phyloP scores from a whole-genome alignment of 2,888 invertebrate species.

The Cryptus armator region DNA sequence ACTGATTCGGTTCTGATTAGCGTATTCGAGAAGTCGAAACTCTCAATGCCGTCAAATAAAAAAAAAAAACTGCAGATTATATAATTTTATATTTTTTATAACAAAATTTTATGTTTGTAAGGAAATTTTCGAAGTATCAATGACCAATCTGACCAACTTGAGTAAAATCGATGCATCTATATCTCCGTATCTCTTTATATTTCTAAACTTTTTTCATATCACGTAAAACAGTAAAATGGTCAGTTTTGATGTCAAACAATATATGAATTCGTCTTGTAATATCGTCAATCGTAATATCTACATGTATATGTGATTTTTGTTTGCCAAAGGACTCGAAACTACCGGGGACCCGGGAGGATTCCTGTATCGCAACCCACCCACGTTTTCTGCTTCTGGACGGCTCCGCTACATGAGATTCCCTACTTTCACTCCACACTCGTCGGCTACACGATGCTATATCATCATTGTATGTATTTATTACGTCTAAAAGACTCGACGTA shows the following conservation, averaged over 20 bases:
- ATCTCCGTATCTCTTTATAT: not conserved
- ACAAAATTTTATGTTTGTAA: too few relatives aligned
- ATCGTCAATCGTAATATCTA: not conserved
- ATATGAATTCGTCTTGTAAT: not conserved
- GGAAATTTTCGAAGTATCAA: too few relatives aligned
- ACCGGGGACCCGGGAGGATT: conserved; percentile 19
- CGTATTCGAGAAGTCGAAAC: too few relatives aligned
- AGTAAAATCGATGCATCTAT: not conserved
- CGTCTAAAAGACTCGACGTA: conserved; percentile 5
- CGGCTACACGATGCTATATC: conserved; percentile 30
- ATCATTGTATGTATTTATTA: conserved; percentile 45
- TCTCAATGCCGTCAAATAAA: too few relatives aligned
- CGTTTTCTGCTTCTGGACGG: not conserved
- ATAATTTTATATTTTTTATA: too few relatives aligned
- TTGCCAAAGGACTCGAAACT: conserved; percentile 39
- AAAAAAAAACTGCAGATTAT: too few relatives aligned
- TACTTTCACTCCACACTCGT: conserved; percentile 32
- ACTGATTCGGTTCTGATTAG: too few relatives aligned
- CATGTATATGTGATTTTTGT: conserved; percentile 15
- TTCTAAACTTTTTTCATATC: conserved; percentile 1
- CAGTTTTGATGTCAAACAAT: not conserved
- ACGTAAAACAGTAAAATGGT: not conserved
- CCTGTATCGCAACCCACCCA: not conserved
- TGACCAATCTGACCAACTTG: not conserved
- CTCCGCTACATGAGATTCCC: conserved; percentile 17